Conservation (phyloP, 1,140 invertebrate species). For the Drosophila rufa region DNA sequence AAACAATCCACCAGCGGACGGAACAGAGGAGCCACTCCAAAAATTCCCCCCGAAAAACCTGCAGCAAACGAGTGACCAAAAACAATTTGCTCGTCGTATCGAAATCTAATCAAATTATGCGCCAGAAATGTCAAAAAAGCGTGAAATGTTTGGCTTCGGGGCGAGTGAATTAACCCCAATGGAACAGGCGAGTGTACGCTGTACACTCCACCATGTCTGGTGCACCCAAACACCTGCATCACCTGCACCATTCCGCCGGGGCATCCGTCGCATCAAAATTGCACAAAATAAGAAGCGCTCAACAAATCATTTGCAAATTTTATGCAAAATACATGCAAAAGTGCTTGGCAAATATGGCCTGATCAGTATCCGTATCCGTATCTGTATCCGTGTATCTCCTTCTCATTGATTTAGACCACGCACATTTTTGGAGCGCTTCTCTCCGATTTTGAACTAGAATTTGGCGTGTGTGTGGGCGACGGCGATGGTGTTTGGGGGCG, state of each 20-base stretch:
- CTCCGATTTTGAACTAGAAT: conserved; percentile 38
- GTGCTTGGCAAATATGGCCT: conserved; percentile 75
- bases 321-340: conserved; percentile 80
- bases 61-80: conserved; percentile 44
- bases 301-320: conserved; percentile 77
- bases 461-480: conserved; percentile 20
- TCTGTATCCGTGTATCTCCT: conserved; percentile 23
- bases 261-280: conserved; percentile 71
- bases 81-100: conserved; percentile 75
- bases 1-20: conserved; percentile 46
- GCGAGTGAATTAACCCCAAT: conserved; percentile 52
- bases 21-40: conserved; percentile 16
- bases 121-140: conserved; percentile 82
- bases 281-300: conserved; percentile 75
- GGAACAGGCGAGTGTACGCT: conserved; percentile 5
- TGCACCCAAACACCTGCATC: conserved; percentile 20
- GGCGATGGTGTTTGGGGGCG: neutral
- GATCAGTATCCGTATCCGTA: conserved; percentile 44
- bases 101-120: conserved; percentile 83
- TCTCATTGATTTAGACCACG: conserved; percentile 25
- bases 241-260: conserved; percentile 19
- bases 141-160: conserved; percentile 74
- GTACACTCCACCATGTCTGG: conserved; percentile 26
- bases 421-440: conserved; percentile 64
- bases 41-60: conserved; percentile 10